phyloP scores from a whole-genome alignment of 2,113 vertebrate genomes.

The Rhabdornis inornatus region DNA sequence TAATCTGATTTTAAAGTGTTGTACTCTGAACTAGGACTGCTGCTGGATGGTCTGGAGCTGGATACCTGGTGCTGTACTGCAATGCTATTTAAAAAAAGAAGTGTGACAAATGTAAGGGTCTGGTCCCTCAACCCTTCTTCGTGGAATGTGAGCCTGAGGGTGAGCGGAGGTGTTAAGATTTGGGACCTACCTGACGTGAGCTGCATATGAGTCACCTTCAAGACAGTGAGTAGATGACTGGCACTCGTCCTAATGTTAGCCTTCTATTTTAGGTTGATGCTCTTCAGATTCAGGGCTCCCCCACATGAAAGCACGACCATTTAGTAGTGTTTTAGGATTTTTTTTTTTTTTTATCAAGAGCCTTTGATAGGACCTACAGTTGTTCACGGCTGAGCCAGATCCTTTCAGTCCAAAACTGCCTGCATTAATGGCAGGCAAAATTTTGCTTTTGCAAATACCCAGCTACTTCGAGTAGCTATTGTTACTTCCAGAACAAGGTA shows the following conservation, averaged over 20 bases:
- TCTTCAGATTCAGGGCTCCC: conserved; percentile 18
- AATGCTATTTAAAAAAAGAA: background rate
- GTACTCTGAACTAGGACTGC: background rate
- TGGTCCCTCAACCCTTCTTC: background rate
- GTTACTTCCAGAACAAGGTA: background rate
- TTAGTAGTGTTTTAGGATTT: background rate
- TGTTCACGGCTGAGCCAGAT: background rate
- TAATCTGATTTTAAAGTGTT: background rate
- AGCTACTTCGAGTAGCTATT: background rate
- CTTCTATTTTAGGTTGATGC: conserved; percentile 34
- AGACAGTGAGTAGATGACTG: conserved; percentile 21
- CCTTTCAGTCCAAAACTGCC: background rate
- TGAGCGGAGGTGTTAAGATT: background rate
- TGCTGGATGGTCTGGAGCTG: background rate
- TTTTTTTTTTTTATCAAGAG: background rate
- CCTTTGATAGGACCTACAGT: background rate
- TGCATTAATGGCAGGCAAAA: background rate
- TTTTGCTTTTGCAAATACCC: background rate
- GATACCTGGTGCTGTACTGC: background rate
- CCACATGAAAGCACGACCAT: background rate
- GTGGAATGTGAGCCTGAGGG: background rate
- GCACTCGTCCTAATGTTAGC: background rate
- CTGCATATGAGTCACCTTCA: conserved; percentile 7
- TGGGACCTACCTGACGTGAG: background rate
- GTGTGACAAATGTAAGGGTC: background rate